Conservation (phyloP, 2,113 vertebrate genomes). For the Nannobrachium achirus region DNA sequence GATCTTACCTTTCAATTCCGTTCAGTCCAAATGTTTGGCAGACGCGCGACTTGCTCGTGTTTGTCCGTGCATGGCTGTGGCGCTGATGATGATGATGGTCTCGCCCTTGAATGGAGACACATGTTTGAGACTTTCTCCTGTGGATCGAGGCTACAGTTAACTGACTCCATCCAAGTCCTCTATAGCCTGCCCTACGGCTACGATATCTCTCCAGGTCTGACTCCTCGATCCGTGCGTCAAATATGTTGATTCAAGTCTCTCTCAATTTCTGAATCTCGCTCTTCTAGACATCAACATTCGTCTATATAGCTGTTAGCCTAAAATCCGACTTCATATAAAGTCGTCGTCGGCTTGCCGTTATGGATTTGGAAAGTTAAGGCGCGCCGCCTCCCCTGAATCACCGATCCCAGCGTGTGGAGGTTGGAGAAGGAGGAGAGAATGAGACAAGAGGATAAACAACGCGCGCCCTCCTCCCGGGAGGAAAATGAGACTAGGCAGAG, state of each 20-base stretch:
- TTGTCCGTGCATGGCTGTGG: slow-evolving; percentile 48
- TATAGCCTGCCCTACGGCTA: slow-evolving; percentile 2
- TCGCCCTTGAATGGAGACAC: slow-evolving; percentile 44
- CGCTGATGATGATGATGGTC: slow-evolving; percentile 32
- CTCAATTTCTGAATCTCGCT: slow-evolving; percentile 9
- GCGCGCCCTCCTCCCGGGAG: too few relatives aligned
- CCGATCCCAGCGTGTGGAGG: too few relatives aligned
- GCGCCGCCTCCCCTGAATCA: too few relatives aligned
- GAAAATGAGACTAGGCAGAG: too few relatives aligned
- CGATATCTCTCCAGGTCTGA: slow-evolving; percentile 32
- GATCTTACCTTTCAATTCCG: too few relatives aligned
- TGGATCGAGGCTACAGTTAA: slow-evolving; percentile 37
- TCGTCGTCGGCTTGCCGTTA: too few relatives aligned
- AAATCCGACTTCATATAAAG: too few relatives aligned
- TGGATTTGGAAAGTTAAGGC: too few relatives aligned
- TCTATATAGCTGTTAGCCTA: background rate
- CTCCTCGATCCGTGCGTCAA: slow-evolving; percentile 9
- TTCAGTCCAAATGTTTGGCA: too few relatives aligned
- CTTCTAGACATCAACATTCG: slow-evolving; percentile 17
- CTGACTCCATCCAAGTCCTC: background rate
- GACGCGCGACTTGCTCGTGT: slow-evolving; percentile 28
- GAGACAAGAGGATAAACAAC: too few relatives aligned
- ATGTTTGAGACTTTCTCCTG: slow-evolving; percentile 63
- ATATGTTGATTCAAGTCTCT: slow-evolving; percentile 16
- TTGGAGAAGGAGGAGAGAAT: too few relatives aligned